Base-by-base conservation (phyloP, 2,797 vertebrate species). In the Crax fasciolata region DNA sequence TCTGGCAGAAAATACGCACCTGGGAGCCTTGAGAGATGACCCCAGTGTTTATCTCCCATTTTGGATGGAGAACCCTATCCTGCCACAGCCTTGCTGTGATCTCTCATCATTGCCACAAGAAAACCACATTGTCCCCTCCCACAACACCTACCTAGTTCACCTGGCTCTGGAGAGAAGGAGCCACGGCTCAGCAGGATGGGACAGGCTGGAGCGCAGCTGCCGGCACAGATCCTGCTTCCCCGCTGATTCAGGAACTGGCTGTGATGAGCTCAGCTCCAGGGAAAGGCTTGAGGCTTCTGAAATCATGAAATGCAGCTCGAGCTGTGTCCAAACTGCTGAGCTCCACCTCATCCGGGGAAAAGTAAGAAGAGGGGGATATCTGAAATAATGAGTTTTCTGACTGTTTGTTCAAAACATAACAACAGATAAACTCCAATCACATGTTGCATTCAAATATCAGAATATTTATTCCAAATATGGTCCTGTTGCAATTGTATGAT, bases 381-480 rank as follows among this genome's bases (percentile, higher is more conserved):
- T 51, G 5, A 95, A 96, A 95, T 76, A 84, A 94, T 65, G 71
- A 77, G 55, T 92, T 96, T 96, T 78, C 81, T 51, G 91, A 94
- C 55, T 94, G 94, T 94, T 91, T 95, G 93, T 95, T 89, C 78
- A 94, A 97, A 97, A 97, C 87, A 95, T 94, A 95, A 96, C 86
- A 97, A 97, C 95, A 97, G 91, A 96, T 96, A 96, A 97, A 97
- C 93, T 95, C 76, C 95, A 77, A 90, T 96, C 90, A 76, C 90
- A 95, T 96, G 89, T 95, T 97, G 94, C 95, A 97, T 97, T 97
- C 92, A 94, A 94, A 97, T 97, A 97, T 96, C 88, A 96, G 94
- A 96, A 91, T 94, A 94, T 89, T 97, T 97, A 97, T 97, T 96
- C 97, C 97, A 97, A 97, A 98, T 97, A 98, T 94, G 97, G 97